A percentile compares a stretch with the other conserved stretches of the same genome.
phyloP scores from a whole-genome alignment of 1,140 invertebrate genomes.

The Lutraria rhynchaena region DNA sequence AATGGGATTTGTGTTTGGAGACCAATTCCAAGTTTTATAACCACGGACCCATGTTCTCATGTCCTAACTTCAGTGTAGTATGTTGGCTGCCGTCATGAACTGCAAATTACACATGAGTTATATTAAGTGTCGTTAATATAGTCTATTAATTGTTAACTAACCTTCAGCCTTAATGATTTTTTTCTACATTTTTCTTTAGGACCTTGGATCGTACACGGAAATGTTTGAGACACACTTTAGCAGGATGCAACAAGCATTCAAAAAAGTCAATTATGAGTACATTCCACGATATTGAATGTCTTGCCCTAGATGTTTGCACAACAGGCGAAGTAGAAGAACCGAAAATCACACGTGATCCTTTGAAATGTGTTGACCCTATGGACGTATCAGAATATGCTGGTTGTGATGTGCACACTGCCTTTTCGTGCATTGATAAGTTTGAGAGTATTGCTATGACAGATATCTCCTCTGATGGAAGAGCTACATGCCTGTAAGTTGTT shows the following conservation, averaged over 20 bases:
- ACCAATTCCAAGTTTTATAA: too few species aligned
- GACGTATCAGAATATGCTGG: not conserved
- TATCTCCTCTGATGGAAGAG: too few species aligned
- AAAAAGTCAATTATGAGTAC: constrained; percentile 1
- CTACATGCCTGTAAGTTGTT: constrained; percentile 2
- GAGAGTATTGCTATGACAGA: not conserved
- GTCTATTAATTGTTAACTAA: too few species aligned
- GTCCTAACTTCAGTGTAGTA: too few species aligned
- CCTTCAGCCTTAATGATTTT: too few species aligned
- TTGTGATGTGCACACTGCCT: not conserved
- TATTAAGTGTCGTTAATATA: too few species aligned
- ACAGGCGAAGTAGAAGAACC: not conserved
- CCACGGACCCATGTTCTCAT: too few species aligned
- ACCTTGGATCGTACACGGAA: not conserved
- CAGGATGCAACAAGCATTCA: not conserved
- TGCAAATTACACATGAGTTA: too few species aligned
- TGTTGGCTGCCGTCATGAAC: too few species aligned
- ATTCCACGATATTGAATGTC: constrained; percentile 27
- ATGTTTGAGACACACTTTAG: not conserved
- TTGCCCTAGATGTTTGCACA: constrained; percentile 25
- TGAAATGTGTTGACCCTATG: constrained; percentile 11
- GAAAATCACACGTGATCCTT: not conserved
- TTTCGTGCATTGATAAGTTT: too few species aligned
- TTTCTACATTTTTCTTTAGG: too few species aligned
- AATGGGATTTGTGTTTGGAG: too few species aligned